phyloP scores from a whole-genome alignment of 2,113 vertebrate species.

The Stictonetta naevosa region DNA sequence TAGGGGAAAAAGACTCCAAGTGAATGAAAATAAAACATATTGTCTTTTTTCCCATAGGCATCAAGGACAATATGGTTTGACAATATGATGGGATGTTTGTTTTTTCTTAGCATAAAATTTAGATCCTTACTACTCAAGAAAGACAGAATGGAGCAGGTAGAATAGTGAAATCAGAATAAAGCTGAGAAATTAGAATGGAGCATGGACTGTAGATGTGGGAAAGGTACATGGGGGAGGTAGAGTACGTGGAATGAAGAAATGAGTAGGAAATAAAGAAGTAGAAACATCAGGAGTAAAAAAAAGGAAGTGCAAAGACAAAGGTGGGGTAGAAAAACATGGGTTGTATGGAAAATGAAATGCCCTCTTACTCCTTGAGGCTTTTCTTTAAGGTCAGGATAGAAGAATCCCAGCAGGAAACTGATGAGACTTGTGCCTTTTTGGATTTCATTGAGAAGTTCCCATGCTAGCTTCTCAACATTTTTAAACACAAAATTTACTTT shows the following conservation, averaged over 20 bases:
- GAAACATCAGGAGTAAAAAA: neutral
- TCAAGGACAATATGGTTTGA: neutral
- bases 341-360: neutral
- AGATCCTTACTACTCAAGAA: neutral
- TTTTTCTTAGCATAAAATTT: neutral
- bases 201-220: neutral
- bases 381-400: neutral
- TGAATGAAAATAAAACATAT: neutral
- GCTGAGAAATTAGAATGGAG: neutral
- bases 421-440: neutral
- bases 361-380: neutral
- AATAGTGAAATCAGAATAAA: neutral
- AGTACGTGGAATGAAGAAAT: neutral
- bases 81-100: neutral
- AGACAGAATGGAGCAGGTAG: neutral
- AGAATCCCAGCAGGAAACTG: neutral
- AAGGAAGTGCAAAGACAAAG: neutral
- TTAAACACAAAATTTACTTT: neutral
- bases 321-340: accelerated
- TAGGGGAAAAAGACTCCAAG: neutral
- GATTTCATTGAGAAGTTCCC: neutral
- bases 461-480: neutral
- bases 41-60: neutral
- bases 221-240: neutral
- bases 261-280: neutral